phyloP scores from a whole-genome alignment of 2,797 vertebrate species.

The Chaetodon trifasciatus region DNA sequence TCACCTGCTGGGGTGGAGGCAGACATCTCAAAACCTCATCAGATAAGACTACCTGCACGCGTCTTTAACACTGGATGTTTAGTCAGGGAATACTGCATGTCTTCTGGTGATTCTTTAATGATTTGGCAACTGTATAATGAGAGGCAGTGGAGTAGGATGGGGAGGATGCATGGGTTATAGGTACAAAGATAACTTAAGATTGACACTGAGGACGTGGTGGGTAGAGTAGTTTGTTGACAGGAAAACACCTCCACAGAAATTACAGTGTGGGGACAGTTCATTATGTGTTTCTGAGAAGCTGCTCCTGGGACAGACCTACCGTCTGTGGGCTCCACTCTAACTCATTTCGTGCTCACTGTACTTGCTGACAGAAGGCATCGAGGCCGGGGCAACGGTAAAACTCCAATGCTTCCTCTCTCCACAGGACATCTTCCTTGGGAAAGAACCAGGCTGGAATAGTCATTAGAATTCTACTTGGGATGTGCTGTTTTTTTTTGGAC shows the following conservation, averaged over 20 bases:
- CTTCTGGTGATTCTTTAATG: neutral
- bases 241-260: conserved; percentile 42
- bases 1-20: too few relatives aligned
- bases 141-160: neutral
- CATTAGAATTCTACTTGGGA: neutral
- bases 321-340: neutral
- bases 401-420: neutral
- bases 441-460: neutral
- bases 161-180: neutral
- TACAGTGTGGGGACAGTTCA: conserved; percentile 7
- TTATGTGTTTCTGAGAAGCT: conserved; percentile 11
- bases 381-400: neutral
- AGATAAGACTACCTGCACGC: neutral
- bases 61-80: neutral
- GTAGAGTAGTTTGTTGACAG: conserved; percentile 24
- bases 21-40: neutral
- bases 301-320: neutral
- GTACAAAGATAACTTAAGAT: conserved; percentile 15
- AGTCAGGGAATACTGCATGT: neutral
- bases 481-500: neutral
- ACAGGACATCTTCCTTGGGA: neutral
- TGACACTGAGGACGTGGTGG: neutral
- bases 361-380: neutral
- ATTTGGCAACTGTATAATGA: neutral
- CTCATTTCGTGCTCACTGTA: conserved; percentile 2